Evolutionary conservation across 2,888 invertebrate species (phyloP), one percentile per base, ranked within the genome.

Genomic region (Matsumyia berberina): DNA sequence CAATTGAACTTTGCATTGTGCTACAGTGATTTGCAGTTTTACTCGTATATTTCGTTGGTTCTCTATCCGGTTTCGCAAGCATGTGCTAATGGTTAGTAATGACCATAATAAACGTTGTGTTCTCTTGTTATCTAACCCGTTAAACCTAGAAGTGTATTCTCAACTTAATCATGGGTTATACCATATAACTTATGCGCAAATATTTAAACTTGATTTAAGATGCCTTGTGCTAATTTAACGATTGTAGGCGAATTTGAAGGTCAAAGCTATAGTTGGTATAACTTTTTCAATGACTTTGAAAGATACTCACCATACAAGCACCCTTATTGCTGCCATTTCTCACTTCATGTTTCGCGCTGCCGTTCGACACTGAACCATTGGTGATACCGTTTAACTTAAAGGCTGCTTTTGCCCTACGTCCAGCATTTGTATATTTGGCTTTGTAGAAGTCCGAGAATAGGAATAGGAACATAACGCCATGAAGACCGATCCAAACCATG

Each of bases 401-500:
- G 90, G 89, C 73, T 29, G 62, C 64, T 5, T 87, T 88, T 31
- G 86, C 88, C 9, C 87, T 88, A 53, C 87, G 87, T 67, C 88
- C 83, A n/a, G 87, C 91, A 87, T 90, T 90, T 87, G 93, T 93
- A 92, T 97, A 97, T 89, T 95, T 95, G 88, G 94, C 93, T 92
- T 96, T 96, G 94, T 98, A 99, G 93, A 98, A 99, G 92, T 98
- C 96, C 42, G 96, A 96, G 94, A 98, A 99, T 88, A 99, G 94
- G 92, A 97, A 95, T 87, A 98, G 94, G 94, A 99, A 99, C 90
- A 98, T 94, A 89, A 98, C 94, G 78, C 98, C 98, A 92, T 98
- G 98, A 88, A 97, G 93, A 53, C 97, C 97, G 91, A 99, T 98
- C 97, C 97, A 98, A 90, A 96, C 94, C 94, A 97, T 97, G 93